phyloP scores from a whole-genome alignment of 2,888 invertebrate species.

The Cheilosia variabilis region DNA sequence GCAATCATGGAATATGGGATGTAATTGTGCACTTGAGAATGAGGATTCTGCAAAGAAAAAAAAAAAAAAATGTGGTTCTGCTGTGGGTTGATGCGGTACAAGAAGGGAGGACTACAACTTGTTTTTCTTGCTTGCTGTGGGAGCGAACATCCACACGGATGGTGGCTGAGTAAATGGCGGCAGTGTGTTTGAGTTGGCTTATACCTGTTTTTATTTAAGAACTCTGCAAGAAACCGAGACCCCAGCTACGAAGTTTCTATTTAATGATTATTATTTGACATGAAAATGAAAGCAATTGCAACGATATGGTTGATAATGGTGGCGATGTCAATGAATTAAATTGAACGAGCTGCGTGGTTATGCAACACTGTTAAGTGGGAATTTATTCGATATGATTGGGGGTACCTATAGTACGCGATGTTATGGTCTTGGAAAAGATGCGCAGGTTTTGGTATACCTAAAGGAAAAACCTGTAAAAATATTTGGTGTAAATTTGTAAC shows the following conservation, averaged over 20 bases:
- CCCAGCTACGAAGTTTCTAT: slow-evolving; percentile 55
- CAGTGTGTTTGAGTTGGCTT: slow-evolving; percentile 39
- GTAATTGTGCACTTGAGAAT: slow-evolving; percentile 74
- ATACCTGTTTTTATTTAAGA: slow-evolving; percentile 57
- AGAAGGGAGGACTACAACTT: slow-evolving; percentile 56
- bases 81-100: slow-evolving; percentile 17
- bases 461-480: too few species aligned
- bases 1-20: slow-evolving; percentile 73
- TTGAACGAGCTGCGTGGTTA: not conserved
- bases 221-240: slow-evolving; percentile 36
- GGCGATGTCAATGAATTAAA: slow-evolving; percentile 51
- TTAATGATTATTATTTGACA: slow-evolving; percentile 53
- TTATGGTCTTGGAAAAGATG: not conserved
- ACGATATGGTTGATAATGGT: slow-evolving; percentile 40
- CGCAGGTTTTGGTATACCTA: too few species aligned
- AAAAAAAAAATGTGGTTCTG: slow-evolving; percentile 50
- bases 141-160: slow-evolving; percentile 66
- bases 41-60: slow-evolving; percentile 59
- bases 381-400: not conserved
- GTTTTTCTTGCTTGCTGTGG: slow-evolving; percentile 68
- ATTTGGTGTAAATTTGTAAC: too few species aligned
- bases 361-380: not conserved
- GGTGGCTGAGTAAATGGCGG: slow-evolving; percentile 63
- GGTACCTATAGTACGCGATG: not conserved
- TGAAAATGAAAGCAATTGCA: slow-evolving; percentile 58